Evolutionary conservation across 2,888 invertebrate genomes (phyloP), one percentile per base, ranked within the genome.

Genomic region (Anoncus sp.): DNA sequence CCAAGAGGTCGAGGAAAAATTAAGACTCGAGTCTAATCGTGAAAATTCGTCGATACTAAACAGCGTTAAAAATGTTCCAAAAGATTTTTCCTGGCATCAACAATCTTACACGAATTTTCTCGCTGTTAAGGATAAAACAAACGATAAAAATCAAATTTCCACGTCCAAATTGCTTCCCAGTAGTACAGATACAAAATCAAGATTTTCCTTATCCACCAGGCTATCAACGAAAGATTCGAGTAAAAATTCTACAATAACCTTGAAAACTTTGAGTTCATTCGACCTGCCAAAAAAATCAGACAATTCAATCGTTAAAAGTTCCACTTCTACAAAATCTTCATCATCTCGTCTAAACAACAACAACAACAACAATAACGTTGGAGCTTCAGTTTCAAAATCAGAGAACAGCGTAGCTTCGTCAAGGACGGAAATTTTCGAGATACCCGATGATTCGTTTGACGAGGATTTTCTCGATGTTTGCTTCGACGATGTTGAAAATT

Each of bases 401-500:
- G n/a, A n/a, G n/a, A n/a, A n/a, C n/a, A n/a, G n/a, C n/a, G n/a
- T n/a, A n/a, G n/a, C n/a, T 12, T 38, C 62, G n/a, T 35, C 40
- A 31, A 60, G 51, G n/a, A 57, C 43, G 9, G 80, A 82, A n/a
- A 40, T 67, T 7, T 79, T 82, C 51, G 79, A 81, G 20, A 81
- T 87, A 43, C 83, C 85, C 14, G 87, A 88, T 35, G 88, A 88
- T 76, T 88, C 88, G 14, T 87, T 88, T 14, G 88, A 88, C 51
- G 88, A 88, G 16, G 88, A 88, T 51, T 86, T 85, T 75, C 79
- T 88, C 57, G 85, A 83, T 14, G 77, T 83, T 4, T 84, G 82
- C 35, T 60, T 84, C 7, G 87, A 84, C 10, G 84, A 84, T 5
- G 84, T 70, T 24, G 67, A 69, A 6, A 55, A 66, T 12, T 2